A percentile compares a stretch with the other conserved stretches of the same genome.
Evolutionary conservation across 2,888 invertebrate species (phyloP).

Genomic region (Apotomis turbidana): DNA sequence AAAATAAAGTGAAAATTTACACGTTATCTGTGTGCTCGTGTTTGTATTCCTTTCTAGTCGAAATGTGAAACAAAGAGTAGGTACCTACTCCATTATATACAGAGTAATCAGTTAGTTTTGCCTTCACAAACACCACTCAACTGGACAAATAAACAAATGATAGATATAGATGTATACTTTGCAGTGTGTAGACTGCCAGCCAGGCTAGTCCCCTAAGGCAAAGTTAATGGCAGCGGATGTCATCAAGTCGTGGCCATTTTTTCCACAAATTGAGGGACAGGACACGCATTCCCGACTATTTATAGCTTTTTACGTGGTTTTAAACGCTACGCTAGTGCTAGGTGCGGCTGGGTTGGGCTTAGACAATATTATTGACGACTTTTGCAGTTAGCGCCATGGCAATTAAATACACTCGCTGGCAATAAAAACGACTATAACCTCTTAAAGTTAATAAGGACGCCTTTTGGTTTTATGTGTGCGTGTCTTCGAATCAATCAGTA

Average conservation of each 20-base stretch:
- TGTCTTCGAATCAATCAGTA: no score
- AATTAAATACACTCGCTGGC: no score
- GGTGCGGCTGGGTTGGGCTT: conserved; percentile 31
- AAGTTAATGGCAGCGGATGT: conserved; percentile 35
- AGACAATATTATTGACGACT: background rate
- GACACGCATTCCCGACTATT: conserved; percentile 34
- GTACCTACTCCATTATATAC: no score
- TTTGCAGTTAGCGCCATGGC: background rate
- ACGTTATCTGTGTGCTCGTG: no score
- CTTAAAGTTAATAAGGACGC: no score
- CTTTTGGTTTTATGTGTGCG: no score
- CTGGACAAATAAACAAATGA: conserved; percentile 10
- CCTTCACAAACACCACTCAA: background rate
- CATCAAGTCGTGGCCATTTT: conserved; percentile 28
- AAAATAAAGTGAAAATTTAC: no score
- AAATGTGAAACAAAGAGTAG: no score
- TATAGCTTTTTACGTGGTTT: conserved; percentile 24
- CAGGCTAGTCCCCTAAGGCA: conserved; percentile 1
- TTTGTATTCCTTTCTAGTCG: no score
- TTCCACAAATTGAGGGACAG: conserved; percentile 32
- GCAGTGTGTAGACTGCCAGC: background rate
- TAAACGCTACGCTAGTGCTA: conserved; percentile 10
- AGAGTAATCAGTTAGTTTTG: background rate
- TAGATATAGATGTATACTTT: conserved; percentile 10
- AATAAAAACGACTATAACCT: no score